These are phyloP conservation scores for Thunnus thynnus DNA, from an alignment of 2,113 vertebrate species.

Conservation along the genomic window DNA sequence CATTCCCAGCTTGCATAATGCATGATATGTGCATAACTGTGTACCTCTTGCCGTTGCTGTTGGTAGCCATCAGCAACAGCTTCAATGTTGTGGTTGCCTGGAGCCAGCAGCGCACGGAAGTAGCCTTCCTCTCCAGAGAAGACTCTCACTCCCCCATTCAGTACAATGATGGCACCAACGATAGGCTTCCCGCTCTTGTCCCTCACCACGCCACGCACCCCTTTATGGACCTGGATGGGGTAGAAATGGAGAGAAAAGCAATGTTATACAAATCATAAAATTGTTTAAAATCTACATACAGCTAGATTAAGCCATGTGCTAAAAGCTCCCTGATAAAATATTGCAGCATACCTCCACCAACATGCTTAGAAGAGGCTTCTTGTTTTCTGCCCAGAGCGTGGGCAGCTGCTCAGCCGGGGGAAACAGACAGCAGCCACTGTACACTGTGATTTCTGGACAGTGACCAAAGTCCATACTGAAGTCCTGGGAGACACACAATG, in stretches of 20 bases:
- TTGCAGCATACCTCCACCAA: conserved; percentile 91
- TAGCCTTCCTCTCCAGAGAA: conserved; percentile 90
- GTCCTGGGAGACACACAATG: conserved; percentile 85
- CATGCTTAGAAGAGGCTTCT: conserved; percentile 95
- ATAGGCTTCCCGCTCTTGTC: conserved; percentile 94
- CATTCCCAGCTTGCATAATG: background rate
- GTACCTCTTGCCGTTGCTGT: conserved; percentile 91
- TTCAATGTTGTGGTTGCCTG: conserved; percentile 92
- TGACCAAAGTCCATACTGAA: conserved; percentile 94
- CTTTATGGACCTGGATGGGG: conserved; percentile 92
- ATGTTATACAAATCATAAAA: background rate
- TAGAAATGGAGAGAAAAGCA: background rate
- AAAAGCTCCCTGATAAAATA: background rate
- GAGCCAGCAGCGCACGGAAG: conserved; percentile 93
- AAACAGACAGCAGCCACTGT: conserved; percentile 95
- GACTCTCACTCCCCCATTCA: conserved; percentile 90
- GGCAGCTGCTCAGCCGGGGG: conserved; percentile 90
- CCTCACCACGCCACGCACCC: conserved; percentile 92
- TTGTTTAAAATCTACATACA: background rate
- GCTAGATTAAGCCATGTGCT: background rate
- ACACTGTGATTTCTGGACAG: conserved; percentile 98
- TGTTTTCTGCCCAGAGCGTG: conserved; percentile 93
- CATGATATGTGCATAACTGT: background rate
- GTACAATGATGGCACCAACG: conserved; percentile 89
- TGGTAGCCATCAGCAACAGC: conserved; percentile 93